Evolutionary conservation across 2,888 invertebrate species (phyloP).

Genomic region (Zaprionus obscuricornis): DNA sequence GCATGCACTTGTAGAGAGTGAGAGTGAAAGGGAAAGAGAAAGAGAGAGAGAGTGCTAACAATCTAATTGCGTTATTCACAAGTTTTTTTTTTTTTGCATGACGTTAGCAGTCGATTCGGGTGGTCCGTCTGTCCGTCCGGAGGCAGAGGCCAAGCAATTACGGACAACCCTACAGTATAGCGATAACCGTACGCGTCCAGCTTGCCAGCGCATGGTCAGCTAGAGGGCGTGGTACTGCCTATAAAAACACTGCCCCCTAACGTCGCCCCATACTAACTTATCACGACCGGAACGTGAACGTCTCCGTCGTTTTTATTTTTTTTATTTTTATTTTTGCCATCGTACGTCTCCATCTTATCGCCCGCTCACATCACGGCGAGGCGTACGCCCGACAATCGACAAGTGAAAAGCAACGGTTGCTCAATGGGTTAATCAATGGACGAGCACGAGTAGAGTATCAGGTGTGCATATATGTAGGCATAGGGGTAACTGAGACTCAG

Average conservation of each 20-base stretch:
- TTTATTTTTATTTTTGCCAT: too few relatives aligned
- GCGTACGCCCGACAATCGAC: slow-evolving; percentile 18
- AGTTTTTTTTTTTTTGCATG: slow-evolving; percentile 28
- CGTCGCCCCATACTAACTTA: slow-evolving; percentile 5
- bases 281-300: slow-evolving; percentile 32
- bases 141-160: slow-evolving; percentile 33
- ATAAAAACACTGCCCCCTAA: too few relatives aligned
- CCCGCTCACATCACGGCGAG: slow-evolving; percentile 8
- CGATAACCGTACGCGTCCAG: slow-evolving; percentile 36
- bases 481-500: not conserved
- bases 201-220: slow-evolving; percentile 38
- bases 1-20: not conserved
- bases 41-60: not conserved
- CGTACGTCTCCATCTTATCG: slow-evolving; percentile 30
- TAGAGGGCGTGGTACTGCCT: slow-evolving; percentile 27
- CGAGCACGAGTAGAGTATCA: not conserved
- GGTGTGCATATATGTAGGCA: not conserved
- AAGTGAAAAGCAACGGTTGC: slow-evolving; percentile 17
- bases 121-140: not conserved
- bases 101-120: slow-evolving; percentile 26
- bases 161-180: slow-evolving; percentile 18
- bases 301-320: too few relatives aligned
- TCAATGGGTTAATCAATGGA: slow-evolving; percentile 9
- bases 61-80: slow-evolving; percentile 45
- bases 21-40: not conserved